phyloP scores from a whole-genome alignment of 2,888 invertebrate genomes.

The Cheilosia grossa region DNA sequence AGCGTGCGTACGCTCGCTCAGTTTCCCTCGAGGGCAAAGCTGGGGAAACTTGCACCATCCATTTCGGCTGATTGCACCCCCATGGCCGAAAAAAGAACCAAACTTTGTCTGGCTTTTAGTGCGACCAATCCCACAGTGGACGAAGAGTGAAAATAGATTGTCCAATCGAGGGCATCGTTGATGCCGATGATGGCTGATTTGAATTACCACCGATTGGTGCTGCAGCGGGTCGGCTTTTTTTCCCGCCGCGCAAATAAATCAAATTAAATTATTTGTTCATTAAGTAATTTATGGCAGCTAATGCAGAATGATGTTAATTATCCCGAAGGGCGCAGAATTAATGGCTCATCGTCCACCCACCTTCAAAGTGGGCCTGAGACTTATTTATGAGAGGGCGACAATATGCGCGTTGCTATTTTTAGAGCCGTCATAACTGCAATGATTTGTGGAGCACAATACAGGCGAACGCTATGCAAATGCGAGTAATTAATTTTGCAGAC shows the following conservation, averaged over 20 bases:
- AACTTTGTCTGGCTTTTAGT: slow-evolving; percentile 43
- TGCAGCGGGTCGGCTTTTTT: slow-evolving; percentile 9
- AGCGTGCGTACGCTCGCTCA: slow-evolving; percentile 61
- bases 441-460: slow-evolving; percentile 40
- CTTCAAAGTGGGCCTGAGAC: background rate
- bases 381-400: slow-evolving; percentile 12
- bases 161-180: slow-evolving; percentile 58
- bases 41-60: slow-evolving; percentile 55
- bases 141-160: slow-evolving; percentile 55
- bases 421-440: slow-evolving; percentile 44
- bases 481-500: slow-evolving; percentile 41
- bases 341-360: slow-evolving; percentile 3
- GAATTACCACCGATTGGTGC: slow-evolving; percentile 24
- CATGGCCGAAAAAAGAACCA: slow-evolving; percentile 38
- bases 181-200: slow-evolving; percentile 60
- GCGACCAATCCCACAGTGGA: slow-evolving; percentile 15
- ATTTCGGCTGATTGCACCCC: slow-evolving; percentile 68
- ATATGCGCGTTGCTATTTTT: slow-evolving; percentile 16
- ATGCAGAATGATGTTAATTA: slow-evolving; percentile 72
- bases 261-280: slow-evolving; percentile 75
- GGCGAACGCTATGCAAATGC: slow-evolving; percentile 26
- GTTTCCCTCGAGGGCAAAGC: slow-evolving; percentile 46
- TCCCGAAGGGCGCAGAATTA: slow-evolving; percentile 20
- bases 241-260: slow-evolving; percentile 63
- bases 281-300: slow-evolving; percentile 73